These are phyloP conservation scores for Pseudomyrmex pallidus DNA, from an alignment of 1,140 invertebrate species.

Conservation along the genomic window DNA sequence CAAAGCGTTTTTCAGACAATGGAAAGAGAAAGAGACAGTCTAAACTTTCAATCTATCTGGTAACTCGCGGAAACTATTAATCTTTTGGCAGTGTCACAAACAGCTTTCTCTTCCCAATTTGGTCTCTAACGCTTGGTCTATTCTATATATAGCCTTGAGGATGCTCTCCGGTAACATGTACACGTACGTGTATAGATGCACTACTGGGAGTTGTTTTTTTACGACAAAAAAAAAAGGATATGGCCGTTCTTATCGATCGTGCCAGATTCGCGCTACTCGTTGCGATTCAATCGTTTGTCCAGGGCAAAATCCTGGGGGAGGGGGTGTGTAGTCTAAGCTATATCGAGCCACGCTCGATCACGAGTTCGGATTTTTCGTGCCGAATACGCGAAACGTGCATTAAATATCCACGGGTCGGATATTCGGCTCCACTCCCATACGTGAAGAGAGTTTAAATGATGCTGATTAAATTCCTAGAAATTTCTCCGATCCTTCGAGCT, in stretches of 20 bases:
- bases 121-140: background rate
- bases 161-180: background rate
- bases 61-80: slow-evolving; percentile 1
- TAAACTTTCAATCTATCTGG: background rate
- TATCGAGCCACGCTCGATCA: background rate
- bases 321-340: slow-evolving; percentile 18
- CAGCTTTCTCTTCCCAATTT: background rate
- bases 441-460: background rate
- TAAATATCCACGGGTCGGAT: slow-evolving; percentile 24
- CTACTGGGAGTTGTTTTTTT: background rate
- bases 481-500: background rate
- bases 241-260: slow-evolving; percentile 53
- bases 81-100: background rate
- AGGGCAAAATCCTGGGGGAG: slow-evolving; percentile 1
- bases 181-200: background rate
- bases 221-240: slow-evolving; percentile 18
- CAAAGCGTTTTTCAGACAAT: too few relatives aligned
- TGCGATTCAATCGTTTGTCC: slow-evolving; percentile 50
- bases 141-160: background rate
- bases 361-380: slow-evolving; percentile 33
- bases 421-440: background rate
- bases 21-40: too few relatives aligned
- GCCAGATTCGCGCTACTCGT: slow-evolving; percentile 39
- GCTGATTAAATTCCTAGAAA: slow-evolving; percentile 37
- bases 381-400: slow-evolving; percentile 1